These are phyloP conservation scores for Eristalis pertinax DNA, from an alignment of 2,888 invertebrate genomes.

Conservation along the genomic window DNA sequence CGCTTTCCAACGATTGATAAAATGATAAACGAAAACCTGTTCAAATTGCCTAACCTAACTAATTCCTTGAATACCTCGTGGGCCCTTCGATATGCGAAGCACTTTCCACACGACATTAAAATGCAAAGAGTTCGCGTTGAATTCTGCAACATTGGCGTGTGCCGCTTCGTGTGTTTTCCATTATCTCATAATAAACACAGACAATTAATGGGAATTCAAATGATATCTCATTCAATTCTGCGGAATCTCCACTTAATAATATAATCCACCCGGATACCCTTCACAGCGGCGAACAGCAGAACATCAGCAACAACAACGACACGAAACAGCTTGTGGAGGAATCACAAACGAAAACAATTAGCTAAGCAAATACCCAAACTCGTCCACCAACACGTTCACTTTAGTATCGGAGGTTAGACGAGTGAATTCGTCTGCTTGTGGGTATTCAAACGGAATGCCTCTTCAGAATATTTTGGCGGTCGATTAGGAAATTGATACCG, in stretches of 20 bases:
- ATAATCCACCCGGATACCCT: constrained; percentile 26
- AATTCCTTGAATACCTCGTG: neutral
- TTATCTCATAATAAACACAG: neutral
- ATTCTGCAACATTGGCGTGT: neutral
- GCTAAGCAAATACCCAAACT: constrained; percentile 19
- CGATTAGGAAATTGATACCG: neutral
- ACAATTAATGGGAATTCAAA: neutral
- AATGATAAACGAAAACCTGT: neutral
- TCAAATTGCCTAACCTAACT: neutral
- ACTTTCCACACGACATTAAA: neutral
- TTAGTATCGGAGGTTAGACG: neutral
- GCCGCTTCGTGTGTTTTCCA: neutral
- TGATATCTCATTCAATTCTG: neutral
- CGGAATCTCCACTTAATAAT: constrained; percentile 14
- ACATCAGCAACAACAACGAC: neutral
- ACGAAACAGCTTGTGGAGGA: neutral
- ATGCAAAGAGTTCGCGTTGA: neutral
- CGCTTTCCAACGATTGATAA: neutral
- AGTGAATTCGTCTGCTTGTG: constrained; percentile 3
- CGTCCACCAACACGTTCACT: constrained; percentile 30
- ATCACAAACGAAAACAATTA: constrained; percentile 2
- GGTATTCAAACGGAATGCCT: neutral
- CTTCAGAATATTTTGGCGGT: neutral
- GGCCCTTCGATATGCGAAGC: neutral
- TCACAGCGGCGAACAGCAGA: neutral